Base-by-base conservation (phyloP, 2,888 invertebrate species). In the Agriopis marginaria region DNA sequence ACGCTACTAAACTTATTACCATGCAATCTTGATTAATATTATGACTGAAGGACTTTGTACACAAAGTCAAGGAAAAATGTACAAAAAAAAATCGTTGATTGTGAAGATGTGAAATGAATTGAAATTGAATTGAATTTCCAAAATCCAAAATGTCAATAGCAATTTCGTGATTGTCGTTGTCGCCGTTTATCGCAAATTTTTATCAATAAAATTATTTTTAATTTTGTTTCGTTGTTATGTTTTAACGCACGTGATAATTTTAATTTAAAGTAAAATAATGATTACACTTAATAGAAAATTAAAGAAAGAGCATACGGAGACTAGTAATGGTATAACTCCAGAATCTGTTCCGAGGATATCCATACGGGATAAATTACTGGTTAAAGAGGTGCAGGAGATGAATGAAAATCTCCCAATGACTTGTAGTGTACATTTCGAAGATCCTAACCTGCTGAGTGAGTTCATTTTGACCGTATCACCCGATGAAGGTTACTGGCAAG, bases 401-500 rank as follows among this genome's bases (percentile, higher is more conserved):
- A 96, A 97, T 79, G 97, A 97, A 85, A 96, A 96, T 77, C 95
- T 98, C 75, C 98, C 98, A 39, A 90, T 94, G 68, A 97, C 97
- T 12, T 98, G 98, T 91, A 95, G 96, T 84, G 95, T 97, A 71
- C 95, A 95, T 78, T 98, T 98, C 85, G 96, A 96, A 68, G 97
- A 98, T 90, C 97, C 97, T 45, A 96, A 98, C 87, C 95, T 96
- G 78, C 94, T 99, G 62, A 97, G 97, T 87, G 96, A 97, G 82
- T 98, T 99, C 88, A 94, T 95, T 53, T 93, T 99, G 75, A 95
- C 95, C 59, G 97, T 99, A 66, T 91, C 95, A 68, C 98, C 98
- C 3, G 97, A 97, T 77, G 98, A 98, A 90, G 98, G 99, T 0
- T 97, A 96, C 85, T 99, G 99, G 98, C 95, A 95, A 82, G 97